A percentile compares a stretch with the other conserved stretches of the same genome.
These are phyloP conservation scores for Tichodroma muraria DNA, from an alignment of 2,113 vertebrate genomes.

Conservation along the genomic window DNA sequence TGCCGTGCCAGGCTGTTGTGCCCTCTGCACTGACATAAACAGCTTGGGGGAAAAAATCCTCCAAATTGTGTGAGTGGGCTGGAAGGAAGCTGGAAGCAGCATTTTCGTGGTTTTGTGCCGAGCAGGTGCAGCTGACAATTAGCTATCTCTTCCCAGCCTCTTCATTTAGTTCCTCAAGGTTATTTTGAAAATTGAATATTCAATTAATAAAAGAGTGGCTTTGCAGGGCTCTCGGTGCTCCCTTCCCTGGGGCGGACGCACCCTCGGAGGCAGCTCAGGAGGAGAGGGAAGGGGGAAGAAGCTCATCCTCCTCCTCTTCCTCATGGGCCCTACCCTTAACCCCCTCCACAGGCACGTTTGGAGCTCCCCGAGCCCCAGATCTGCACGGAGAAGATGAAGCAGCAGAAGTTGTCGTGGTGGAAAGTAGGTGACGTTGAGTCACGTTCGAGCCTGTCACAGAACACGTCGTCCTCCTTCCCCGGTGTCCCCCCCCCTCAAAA, in stretches of 20 bases:
- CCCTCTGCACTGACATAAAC: conserved; percentile 1
- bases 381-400: not conserved
- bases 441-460: not conserved
- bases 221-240: not conserved
- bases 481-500: not conserved
- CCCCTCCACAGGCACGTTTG: not conserved
- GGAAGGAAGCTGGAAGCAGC: conserved; percentile 39
- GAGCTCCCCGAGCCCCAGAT: not conserved
- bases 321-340: not conserved
- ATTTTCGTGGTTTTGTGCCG: not conserved
- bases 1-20: not conserved
- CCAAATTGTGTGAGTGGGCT: conserved; percentile 30
- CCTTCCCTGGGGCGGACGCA: not conserved
- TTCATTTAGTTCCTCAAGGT: conserved; percentile 66
- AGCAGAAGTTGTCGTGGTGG: not conserved
- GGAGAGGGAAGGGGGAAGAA: not conserved
- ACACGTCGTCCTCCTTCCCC: not conserved
- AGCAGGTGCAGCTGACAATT: conserved; percentile 65
- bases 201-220: conserved; percentile 54
- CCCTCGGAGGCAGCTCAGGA: not conserved
- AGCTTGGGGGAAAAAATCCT: not conserved
- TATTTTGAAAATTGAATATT: conserved; percentile 62
- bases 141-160: conserved; percentile 56
- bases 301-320: not conserved
- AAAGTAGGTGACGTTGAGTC: conserved; percentile 50